These are phyloP conservation scores for Abrostola tripartita DNA, from an alignment of 2,888 invertebrate species.

Conservation along the genomic window DNA sequence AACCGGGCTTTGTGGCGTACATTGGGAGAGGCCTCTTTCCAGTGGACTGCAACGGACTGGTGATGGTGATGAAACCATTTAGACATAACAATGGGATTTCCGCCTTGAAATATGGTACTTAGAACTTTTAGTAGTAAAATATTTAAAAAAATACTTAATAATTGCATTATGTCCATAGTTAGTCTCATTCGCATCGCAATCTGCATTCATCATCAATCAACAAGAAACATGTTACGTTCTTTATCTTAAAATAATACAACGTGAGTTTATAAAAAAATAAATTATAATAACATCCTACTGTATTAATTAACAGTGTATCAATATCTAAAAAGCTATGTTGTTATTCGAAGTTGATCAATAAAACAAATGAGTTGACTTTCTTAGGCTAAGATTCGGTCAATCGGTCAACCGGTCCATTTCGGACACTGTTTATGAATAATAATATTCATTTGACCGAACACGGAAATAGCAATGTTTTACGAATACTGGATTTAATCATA, in stretches of 20 bases:
- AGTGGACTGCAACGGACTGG: no score
- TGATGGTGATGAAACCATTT: no score
- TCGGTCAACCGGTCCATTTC: constrained; percentile 53
- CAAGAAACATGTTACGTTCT: no score
- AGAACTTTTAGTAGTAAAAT: no score
- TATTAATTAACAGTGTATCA: neutral
- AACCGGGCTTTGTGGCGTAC: no score
- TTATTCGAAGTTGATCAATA: constrained; percentile 29
- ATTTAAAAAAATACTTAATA: no score
- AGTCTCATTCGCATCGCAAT: no score
- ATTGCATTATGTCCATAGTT: no score
- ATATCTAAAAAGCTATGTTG: constrained; percentile 36
- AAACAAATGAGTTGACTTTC: constrained; percentile 52
- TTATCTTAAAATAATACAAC: neutral
- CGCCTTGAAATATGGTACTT: no score
- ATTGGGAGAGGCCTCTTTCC: no score
- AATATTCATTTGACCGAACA: constrained; percentile 28
- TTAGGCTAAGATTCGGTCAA: constrained; percentile 53
- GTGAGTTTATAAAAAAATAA: neutral
- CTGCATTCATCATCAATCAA: no score
- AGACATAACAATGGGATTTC: no score
- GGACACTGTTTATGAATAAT: constrained; percentile 33
- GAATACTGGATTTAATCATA: neutral
- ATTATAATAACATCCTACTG: neutral
- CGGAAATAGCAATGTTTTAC: constrained; percentile 21